Base-by-base conservation (phyloP, 2,113 vertebrate genomes). In the Solea senegalensis region DNA sequence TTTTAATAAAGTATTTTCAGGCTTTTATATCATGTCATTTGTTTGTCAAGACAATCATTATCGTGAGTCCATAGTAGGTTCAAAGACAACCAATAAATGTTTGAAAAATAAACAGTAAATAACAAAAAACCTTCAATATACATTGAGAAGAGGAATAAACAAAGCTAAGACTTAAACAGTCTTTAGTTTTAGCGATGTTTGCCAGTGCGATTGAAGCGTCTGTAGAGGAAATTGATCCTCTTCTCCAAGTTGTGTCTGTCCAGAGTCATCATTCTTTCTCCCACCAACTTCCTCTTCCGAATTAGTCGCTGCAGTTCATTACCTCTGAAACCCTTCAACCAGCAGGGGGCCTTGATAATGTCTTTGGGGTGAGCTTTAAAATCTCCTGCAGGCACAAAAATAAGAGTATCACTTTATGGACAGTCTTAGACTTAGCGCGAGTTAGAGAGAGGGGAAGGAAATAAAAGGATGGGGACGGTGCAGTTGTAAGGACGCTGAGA, bases 331-430 rank as follows among this genome's bases (percentile, higher is more conserved):
- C 90, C 97, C 44, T 90, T 93, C 78, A 99, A 72, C 97, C 98
- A 99, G n/a, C 4, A 57, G 0, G 98, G 98, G 1, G 92, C 97
- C 2, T 9, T 3, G 10, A 98, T 96, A 54, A 97, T 82, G 55
- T 93, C 90, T 91, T 95, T 96, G 0, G 98, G 97, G 54, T 98
- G 97, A 5, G 91, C 91, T 81, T 94, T 92, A 78, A 99, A 99
- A 60, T 93, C 94, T 0, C 96, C 98, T 99, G 87, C 1, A 66
- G n/a, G 76, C 10, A 80, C 8, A 69, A 58, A 21, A 73, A 6
- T 9, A 0, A 48, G 11, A 49, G 57, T 2, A n/a, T 50, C 10
- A 46, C 8, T 15, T 26, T 56, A 3, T 40, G n/a, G 7, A 21
- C 1, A 7, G 2, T 43, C 26, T 48, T 9, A 48, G 9, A 14